Conservation (phyloP, 2,888 invertebrate genomes). For the Marronus borbonicus region DNA sequence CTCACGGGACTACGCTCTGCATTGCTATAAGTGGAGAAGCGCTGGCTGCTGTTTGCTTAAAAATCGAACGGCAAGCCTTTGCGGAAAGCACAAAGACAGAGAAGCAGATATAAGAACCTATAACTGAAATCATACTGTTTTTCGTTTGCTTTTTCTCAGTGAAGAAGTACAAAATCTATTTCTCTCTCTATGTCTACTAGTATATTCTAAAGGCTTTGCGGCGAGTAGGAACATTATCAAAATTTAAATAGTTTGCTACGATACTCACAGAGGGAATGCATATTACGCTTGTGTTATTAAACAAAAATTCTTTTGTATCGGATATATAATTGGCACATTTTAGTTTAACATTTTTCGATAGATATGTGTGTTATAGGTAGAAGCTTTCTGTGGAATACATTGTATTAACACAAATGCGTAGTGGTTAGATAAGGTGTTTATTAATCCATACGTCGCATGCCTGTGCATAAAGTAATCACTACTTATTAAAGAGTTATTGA, state of each 20-base stretch:
- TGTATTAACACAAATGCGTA: too few species aligned
- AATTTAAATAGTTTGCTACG: not conserved
- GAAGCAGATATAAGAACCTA: slow-evolving; percentile 3
- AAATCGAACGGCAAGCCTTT: slow-evolving; percentile 25
- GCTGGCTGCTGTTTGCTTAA: slow-evolving; percentile 25
- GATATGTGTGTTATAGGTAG: too few species aligned
- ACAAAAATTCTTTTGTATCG: too few species aligned
- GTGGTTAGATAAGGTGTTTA: too few species aligned
- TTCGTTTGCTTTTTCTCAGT: too few species aligned
- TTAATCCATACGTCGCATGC: too few species aligned
- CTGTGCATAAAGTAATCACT: too few species aligned
- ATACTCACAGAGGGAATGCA: not conserved
- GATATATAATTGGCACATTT: too few species aligned
- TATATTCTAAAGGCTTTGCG: not conserved
- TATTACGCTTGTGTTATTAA: too few species aligned
- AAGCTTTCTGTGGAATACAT: too few species aligned
- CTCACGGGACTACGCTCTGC: slow-evolving; percentile 2
- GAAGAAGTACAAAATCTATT: not conserved
- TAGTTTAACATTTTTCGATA: too few species aligned
- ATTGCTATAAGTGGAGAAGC: slow-evolving; percentile 12
- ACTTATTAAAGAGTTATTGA: too few species aligned
- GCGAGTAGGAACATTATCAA: not conserved
- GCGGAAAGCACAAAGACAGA: not conserved
- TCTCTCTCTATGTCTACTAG: not conserved
- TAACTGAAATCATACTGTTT: not conserved